Evolutionary conservation across 2,888 invertebrate genomes (phyloP), one percentile per base, ranked within the genome.

Genomic region (Xestia sexstrigata): DNA sequence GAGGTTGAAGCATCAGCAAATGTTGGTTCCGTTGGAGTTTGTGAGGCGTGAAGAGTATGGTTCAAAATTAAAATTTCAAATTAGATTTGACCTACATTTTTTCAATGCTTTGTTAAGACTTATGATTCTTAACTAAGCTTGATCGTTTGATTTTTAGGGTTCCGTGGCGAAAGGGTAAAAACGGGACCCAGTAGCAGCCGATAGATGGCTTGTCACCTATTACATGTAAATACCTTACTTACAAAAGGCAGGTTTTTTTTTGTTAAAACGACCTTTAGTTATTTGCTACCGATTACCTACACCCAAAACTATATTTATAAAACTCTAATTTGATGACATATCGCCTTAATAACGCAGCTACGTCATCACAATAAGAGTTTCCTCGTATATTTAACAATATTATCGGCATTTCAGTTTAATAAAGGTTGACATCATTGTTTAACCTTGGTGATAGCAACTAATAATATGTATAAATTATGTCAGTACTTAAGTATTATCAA

Each of bases 401-500:
- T 84, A 79, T 69, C 73, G 71, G 30, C 26, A 73, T 67, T 67
- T 71, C 52, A 72, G 42, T 86, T 79, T 72, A 80, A 49, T 55
- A 30, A 35, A 60, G 62, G 58, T 66, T 83, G 80, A 84, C 77
- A 71, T 77, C 81, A 85, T 71, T 84, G 77, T 76, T 77, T 30
- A 60, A 60, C 17, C 30, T 82, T 58, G n/a, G 63, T 67, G 58
- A 66, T 83, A 83, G 69, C 39, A 79, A 68, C 58, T 39, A 70
- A 73, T 73, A 79, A 83, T 71, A 72, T 68, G 8, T 58, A 8
- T 55, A 71, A 82, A 45, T 80, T 80, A 82, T 83, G 68, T 23
- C 23, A n/a, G 62, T 58, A 70, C 70, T 70, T 49, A 6, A 35
- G 2, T 45, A 70, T 63, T 79, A 74, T 82, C 66, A 39, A 74